These are phyloP conservation scores for Emmelina monodactyla DNA, from an alignment of 2,888 invertebrate species.

Conservation along the genomic window DNA sequence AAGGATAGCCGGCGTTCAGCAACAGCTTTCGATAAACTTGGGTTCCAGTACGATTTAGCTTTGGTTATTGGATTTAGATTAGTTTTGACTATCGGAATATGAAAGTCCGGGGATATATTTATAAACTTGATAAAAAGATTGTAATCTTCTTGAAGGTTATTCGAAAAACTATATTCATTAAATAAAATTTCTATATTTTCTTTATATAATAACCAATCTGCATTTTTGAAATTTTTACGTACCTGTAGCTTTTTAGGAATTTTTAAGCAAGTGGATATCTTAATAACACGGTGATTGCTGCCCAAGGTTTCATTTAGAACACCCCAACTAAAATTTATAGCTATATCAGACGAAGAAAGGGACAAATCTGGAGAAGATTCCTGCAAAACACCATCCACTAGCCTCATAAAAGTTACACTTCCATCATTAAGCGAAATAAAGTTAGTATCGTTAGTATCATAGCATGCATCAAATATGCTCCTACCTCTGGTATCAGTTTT, in stretches of 20 bases:
- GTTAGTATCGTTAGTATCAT: conserved; percentile 13
- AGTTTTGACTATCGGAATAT: conserved; percentile 14
- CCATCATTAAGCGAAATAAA: conserved; percentile 14
- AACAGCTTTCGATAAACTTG: too few species aligned
- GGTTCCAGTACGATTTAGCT: too few species aligned
- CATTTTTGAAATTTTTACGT: conserved; percentile 15
- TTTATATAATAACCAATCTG: conserved; percentile 11
- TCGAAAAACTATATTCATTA: background rate
- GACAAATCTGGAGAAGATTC: too few species aligned
- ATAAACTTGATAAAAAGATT: conserved; percentile 8
- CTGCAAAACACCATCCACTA: too few species aligned
- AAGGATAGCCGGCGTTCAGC: too few species aligned
- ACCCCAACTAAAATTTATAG: too few species aligned
- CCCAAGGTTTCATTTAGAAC: too few species aligned
- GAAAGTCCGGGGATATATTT: conserved; percentile 9
- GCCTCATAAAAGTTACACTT: too few species aligned
- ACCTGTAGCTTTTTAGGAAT: background rate
- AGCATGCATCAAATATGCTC: conserved; percentile 17
- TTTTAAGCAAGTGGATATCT: conserved; percentile 4
- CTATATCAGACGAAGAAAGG: too few species aligned
- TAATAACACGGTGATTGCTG: too few species aligned
- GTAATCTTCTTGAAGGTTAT: conserved; percentile 10
- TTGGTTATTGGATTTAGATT: conserved; percentile 9
- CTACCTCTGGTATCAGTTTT: conserved; percentile 15
- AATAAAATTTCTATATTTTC: conserved; percentile 3